Conservation (phyloP, 2,888 invertebrate genomes). For the Gymnosoma rotundatum region DNA sequence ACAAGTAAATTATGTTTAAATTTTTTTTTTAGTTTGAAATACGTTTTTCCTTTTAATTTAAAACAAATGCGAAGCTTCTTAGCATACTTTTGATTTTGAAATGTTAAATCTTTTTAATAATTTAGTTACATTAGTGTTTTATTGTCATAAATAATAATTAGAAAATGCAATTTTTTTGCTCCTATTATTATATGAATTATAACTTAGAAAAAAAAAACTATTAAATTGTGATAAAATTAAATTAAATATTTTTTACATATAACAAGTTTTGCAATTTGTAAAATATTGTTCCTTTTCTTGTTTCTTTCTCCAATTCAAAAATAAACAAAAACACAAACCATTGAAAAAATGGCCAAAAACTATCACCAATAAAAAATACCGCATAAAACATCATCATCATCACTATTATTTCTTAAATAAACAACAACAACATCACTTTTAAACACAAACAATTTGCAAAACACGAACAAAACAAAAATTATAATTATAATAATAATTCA, state of each 20-base stretch:
- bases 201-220: neutral
- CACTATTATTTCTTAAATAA: neutral
- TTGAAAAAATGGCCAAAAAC: constrained; percentile 31
- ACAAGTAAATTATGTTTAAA: neutral
- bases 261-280: constrained; percentile 61
- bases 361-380: neutral
- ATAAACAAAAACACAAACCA: constrained; percentile 63
- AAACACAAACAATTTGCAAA: neutral
- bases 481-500: neutral
- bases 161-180: constrained; percentile 57
- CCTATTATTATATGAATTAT: constrained; percentile 11
- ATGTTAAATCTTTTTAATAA: constrained; percentile 40
- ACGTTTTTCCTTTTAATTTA: constrained; percentile 19
- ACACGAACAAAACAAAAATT: neutral
- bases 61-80: constrained; percentile 67
- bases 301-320: constrained; percentile 75
- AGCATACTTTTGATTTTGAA: constrained; percentile 57
- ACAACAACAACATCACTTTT: neutral
- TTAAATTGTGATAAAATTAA: constrained; percentile 29
- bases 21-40: neutral
- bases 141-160: constrained; percentile 41
- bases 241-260: constrained; percentile 69
- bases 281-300: constrained; percentile 77
- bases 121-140: constrained; percentile 47
- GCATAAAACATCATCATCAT: neutral